Conservation (phyloP, 2,113 vertebrate genomes). For the Chinchilla lanigera region DNA sequence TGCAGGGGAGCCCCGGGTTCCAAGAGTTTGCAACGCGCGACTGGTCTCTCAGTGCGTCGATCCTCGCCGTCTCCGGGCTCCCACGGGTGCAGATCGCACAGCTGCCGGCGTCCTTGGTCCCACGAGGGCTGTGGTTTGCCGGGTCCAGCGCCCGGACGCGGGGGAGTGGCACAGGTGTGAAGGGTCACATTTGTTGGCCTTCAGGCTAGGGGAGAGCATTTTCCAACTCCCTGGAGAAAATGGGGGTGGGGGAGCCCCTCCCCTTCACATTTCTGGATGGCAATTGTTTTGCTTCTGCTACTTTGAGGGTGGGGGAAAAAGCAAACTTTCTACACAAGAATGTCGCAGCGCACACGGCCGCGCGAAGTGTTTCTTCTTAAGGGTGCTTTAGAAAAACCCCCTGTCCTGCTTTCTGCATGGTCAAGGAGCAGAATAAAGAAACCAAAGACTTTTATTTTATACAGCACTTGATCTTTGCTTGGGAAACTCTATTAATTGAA, state of each 20-base stretch:
- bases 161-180: constrained; percentile 14
- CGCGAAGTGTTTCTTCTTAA: constrained; percentile 8
- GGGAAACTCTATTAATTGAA: constrained; percentile 90
- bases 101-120: background rate
- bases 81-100: background rate
- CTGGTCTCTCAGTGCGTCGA: background rate
- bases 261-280: background rate
- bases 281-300: constrained; percentile 40
- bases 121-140: background rate
- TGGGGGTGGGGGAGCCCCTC: background rate
- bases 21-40: background rate
- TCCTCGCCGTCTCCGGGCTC: too few species aligned
- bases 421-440: constrained; percentile 72
- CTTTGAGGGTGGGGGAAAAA: constrained; percentile 47
- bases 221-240: constrained; percentile 1
- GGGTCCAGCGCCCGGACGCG: fast-evolving
- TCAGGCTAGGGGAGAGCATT: background rate
- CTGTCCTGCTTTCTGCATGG: constrained; percentile 60
- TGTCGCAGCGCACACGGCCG: background rate
- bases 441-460: constrained; percentile 84
- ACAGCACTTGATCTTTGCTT: constrained; percentile 88
- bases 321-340: constrained; percentile 73
- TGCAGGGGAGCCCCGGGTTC: background rate
- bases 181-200: background rate
- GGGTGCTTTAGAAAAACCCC: constrained; percentile 43